Base-by-base conservation (phyloP, 2,797 vertebrate genomes). In the Numenius phaeopus region DNA sequence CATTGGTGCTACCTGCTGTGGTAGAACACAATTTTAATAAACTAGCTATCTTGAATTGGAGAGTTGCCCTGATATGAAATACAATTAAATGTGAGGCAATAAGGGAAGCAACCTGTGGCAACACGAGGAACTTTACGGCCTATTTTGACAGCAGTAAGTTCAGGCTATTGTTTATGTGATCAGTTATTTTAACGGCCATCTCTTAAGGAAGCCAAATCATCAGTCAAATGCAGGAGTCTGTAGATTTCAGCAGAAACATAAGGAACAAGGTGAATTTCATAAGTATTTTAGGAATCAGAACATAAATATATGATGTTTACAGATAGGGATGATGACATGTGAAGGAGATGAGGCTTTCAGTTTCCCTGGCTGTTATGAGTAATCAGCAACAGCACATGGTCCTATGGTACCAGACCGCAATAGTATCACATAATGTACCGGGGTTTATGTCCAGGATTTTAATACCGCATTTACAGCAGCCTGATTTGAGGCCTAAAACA, bases 361-460 rank as follows among this genome's bases (percentile, higher is more conserved):
- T 67, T 79, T 78, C 32, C 16, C 21, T 47, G 39, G 42, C 17
- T 50, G 7, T 58, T 67, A 37, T 0, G 0, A 58, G 15, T 30
- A 54, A 46, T 32, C 27, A 75, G 26, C 32, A 71, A 27, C 2
- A 1, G 18, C 26, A 67, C 16, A 5, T 14, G 5, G 16, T 84
- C 23, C 32, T 61, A 6, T 17, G 14, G 64, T 30, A 52, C 21
- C 44, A 70, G 20, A 37, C 22, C 77, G 39, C 18, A 70, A 23
- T 1, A 76, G 3, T 14, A 81, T 19, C 0, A 0, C 39, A 46
- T 30, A 46, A 58, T 3, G 21, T 37, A 42, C 7, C 24, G 30
- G 7, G 55, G 39, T 58, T 69, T 16, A 46, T n/a, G 73, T 29
- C 7, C 20, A 32, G 39, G 88, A 44, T 86, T 76, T 73, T 73